Evolutionary conservation across 2,797 vertebrate genomes (phyloP), one percentile per base, ranked within the genome.

Genomic region (Thripadectes ignobilis): DNA sequence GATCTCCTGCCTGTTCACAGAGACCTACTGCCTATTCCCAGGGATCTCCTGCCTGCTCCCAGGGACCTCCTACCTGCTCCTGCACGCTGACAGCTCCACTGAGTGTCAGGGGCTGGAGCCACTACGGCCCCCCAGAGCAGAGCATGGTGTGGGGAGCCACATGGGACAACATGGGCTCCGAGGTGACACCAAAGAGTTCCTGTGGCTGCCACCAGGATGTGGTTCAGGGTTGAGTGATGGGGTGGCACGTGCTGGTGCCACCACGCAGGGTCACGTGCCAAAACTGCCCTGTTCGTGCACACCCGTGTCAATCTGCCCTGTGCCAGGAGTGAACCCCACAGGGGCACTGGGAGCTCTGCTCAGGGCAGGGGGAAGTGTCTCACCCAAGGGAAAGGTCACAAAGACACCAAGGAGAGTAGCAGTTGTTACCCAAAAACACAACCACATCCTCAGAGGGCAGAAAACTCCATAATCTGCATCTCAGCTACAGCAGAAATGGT

Each of bases 101-200:
- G 24, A 3, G 62, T 32, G 41, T 14, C 7, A 27, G 81, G 65
- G 77, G 46, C 51, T 10, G 1, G 0, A 3, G 75, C 32, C 71
- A 14, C 24, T 1, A 0, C 0, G 1, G 2, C 1, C 11, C 32
- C 51, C 3, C 0, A 2, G 23, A 51, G 58, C 17, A 2, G 34
- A 29, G 39, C 0, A 0, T 0, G 17, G 20, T 1, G 29, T 0
- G 0, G 30, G 7, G 10, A 65, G 46, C 15, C 2, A 32, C 0
- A 4, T 0, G 17, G 55, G 67, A 52, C 3, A 5, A 4, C 46
- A 26, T 3, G 36, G 30, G 58, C 32, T 24, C 78, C 0, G 0
- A 34, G 38, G 45, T 21, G 13, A 30, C 1, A 1, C 4, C 4
- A 0, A 19, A 39, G 32, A 46, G 4, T 27, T 81, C 17, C 57